Evolutionary conservation across 2,888 invertebrate genomes (phyloP).

Genomic region (Amiota communis): DNA sequence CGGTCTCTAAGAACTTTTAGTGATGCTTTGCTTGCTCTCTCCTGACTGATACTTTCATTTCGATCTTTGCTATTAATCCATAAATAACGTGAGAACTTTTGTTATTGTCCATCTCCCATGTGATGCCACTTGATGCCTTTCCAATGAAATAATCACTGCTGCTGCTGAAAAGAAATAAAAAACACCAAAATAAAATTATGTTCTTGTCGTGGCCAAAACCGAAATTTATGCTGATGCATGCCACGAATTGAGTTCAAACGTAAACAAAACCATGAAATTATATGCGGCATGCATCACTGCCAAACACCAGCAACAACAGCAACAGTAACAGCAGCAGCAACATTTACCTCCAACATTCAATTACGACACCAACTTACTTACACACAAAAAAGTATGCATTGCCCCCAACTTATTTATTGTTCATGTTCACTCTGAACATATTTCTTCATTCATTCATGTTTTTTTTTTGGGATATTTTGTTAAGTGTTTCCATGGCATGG

Average conservation of each 20-base stretch:
- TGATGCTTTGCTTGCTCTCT: too few species aligned
- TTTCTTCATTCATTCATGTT: too few species aligned
- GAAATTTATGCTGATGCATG: slow-evolving; percentile 27
- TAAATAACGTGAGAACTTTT: slow-evolving; percentile 2
- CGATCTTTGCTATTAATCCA: background rate
- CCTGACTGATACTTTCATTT: background rate
- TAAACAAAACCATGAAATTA: slow-evolving; percentile 17
- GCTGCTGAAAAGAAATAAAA: too few species aligned
- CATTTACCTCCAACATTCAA: slow-evolving; percentile 55
- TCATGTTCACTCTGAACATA: too few species aligned
- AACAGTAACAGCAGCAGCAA: slow-evolving; percentile 50
- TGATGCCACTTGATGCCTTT: too few species aligned
- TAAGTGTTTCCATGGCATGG: too few species aligned
- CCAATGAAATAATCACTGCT: too few species aligned
- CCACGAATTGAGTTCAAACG: slow-evolving; percentile 13
- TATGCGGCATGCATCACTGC: slow-evolving; percentile 17
- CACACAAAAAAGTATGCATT: background rate
- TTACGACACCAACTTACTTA: slow-evolving; percentile 62
- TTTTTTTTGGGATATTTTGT: slow-evolving; percentile 35
- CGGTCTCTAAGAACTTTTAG: background rate
- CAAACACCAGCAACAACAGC: slow-evolving; percentile 40
- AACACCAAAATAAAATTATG: background rate
- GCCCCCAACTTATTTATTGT: slow-evolving; percentile 7
- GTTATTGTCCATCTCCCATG: too few species aligned
- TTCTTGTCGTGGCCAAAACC: slow-evolving; percentile 5